Evolutionary conservation across 2,888 invertebrate species (phyloP), one percentile per base, ranked within the genome.

Genomic region (Acheta domesticus): DNA sequence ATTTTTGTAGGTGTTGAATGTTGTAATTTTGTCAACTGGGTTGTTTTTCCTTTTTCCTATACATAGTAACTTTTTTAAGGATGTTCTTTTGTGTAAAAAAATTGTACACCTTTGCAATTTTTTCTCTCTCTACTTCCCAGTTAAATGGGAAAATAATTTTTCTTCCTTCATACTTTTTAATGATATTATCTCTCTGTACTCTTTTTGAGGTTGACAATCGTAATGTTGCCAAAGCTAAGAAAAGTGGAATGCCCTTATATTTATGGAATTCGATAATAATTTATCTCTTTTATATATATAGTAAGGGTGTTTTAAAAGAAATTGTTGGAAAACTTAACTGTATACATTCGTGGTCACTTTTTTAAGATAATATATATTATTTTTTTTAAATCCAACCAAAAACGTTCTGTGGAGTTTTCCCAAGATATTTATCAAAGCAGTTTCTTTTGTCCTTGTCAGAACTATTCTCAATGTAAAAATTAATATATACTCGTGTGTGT

Each of bases 141-240:
- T 48, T 49, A 49, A 62, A 78, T 48, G 75, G 14, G 50, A 78
- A 76, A 76, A 78, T 78, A 36, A 79, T 81, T 81, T 79, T 79
- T 80, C 77, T 78, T 80, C 78, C 78, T 81, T 82, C 78, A 77
- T 79, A 80, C 78, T 80, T 81, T 79, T 80, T 77, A 79, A 81
- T 79, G 79, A 80, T 79, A 79, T 80, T 81, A 79, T 80, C 77
- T 80, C 76, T 80, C 78, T 81, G 80, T 82, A 80, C 80, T 82
- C 80, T 81, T 81, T 82, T 81, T 81, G 82, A 83, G 82, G 82
- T 81, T 82, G 83, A 83, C 83, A 83, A 83, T 83, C 83, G 81
- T 80, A 77, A 81, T 82, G 82, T 82, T 83, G 83, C 83, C 83
- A 83, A 83, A 83, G 82, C 80, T 81, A 49, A 80, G 81, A 81